These are phyloP conservation scores for Lampropteryx suffumata DNA, from an alignment of 2,888 invertebrate genomes.

Conservation along the genomic window DNA sequence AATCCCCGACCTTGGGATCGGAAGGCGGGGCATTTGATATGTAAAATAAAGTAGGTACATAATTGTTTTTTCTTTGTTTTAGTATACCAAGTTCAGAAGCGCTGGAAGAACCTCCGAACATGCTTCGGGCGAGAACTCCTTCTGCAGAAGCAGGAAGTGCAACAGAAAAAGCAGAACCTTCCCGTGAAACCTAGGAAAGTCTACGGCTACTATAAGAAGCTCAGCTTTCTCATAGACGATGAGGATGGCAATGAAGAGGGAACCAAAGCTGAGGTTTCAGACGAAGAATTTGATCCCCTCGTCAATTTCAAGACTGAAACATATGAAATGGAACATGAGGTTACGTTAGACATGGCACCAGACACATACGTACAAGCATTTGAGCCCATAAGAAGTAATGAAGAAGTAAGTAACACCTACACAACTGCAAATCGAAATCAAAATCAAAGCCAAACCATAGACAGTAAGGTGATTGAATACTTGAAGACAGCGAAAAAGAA, in stretches of 20 bases:
- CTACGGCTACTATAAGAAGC: slow-evolving; percentile 52
- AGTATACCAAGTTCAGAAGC: slow-evolving; percentile 48
- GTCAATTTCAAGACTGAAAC: slow-evolving; percentile 18
- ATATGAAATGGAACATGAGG: slow-evolving; percentile 14
- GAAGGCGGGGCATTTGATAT: too few relatives aligned
- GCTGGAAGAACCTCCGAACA: slow-evolving; percentile 61
- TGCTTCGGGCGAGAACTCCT: slow-evolving; percentile 58
- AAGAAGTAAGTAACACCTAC: too few relatives aligned
- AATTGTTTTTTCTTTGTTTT: slow-evolving; percentile 12
- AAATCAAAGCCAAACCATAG: slow-evolving; percentile 32
- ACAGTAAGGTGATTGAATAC: slow-evolving; percentile 49
- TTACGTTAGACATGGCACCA: slow-evolving; percentile 5
- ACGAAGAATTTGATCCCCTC: slow-evolving; percentile 20
- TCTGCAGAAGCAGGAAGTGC: slow-evolving; percentile 47
- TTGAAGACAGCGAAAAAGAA: slow-evolving; percentile 36
- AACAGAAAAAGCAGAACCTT: slow-evolving; percentile 37
- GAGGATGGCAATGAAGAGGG: slow-evolving; percentile 28
- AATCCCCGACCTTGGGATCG: too few relatives aligned
- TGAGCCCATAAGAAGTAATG: slow-evolving; percentile 8
- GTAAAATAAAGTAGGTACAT: too few relatives aligned
- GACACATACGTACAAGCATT: slow-evolving; percentile 13
- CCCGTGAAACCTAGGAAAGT: slow-evolving; percentile 47
- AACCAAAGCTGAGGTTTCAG: slow-evolving; percentile 14
- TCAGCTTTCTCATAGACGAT: slow-evolving; percentile 43
- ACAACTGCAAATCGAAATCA: not conserved